These are phyloP conservation scores for Eupithecia subumbrata DNA, from an alignment of 2,888 invertebrate genomes.

Conservation along the genomic window DNA sequence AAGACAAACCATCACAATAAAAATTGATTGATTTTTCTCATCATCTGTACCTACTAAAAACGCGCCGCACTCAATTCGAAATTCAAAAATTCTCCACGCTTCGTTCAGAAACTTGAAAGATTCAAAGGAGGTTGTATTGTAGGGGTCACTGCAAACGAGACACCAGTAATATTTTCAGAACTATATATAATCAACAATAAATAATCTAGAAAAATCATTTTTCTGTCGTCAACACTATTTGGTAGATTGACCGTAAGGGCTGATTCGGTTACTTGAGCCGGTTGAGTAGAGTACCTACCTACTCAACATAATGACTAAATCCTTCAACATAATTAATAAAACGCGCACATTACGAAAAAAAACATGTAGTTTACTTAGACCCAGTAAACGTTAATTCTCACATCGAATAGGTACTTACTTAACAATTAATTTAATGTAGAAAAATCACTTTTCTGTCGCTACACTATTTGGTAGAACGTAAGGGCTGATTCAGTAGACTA, in stretches of 20 bases:
- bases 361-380: too few relatives aligned
- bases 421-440: background rate
- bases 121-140: conserved; percentile 36
- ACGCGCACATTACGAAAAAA: too few relatives aligned
- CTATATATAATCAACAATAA: background rate
- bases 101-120: conserved; percentile 48
- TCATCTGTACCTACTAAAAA: conserved; percentile 22
- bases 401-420: too few relatives aligned
- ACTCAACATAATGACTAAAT: too few relatives aligned
- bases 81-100: conserved; percentile 56
- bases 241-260: background rate
- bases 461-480: background rate
- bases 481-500: background rate
- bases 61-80: conserved; percentile 52
- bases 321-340: too few relatives aligned
- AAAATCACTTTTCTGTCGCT: background rate
- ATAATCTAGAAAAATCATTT: background rate
- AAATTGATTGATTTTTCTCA: conserved; percentile 24
- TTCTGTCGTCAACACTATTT: background rate
- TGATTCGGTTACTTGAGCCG: background rate
- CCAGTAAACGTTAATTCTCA: too few relatives aligned
- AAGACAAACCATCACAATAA: conserved; percentile 10
- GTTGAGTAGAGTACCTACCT: too few relatives aligned
- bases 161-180: background rate
- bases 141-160: conserved; percentile 1